These are phyloP conservation scores for Taphrorychus bicolor DNA, from an alignment of 2,888 invertebrate genomes.

Conservation along the genomic window DNA sequence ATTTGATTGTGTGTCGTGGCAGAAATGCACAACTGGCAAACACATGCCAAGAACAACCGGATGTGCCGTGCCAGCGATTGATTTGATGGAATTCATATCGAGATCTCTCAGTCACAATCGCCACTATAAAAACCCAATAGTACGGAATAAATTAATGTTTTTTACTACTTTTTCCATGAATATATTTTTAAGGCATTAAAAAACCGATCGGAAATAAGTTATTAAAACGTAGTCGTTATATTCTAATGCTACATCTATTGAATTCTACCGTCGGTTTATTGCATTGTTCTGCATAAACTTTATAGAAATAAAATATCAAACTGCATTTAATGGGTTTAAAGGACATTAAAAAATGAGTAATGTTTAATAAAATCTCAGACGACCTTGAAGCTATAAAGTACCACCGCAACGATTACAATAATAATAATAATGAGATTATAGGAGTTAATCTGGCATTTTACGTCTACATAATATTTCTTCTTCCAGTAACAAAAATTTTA, in stretches of 20 bases:
- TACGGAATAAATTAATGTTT: no score
- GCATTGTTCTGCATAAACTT: not conserved
- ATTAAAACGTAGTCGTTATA: not conserved
- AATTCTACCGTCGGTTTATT: conserved; percentile 6
- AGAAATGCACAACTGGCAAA: conserved; percentile 54
- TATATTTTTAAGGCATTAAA: no score
- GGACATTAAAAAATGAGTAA: conserved; percentile 3
- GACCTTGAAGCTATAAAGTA: conserved; percentile 3
- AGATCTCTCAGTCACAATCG: no score
- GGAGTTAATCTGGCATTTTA: conserved; percentile 15
- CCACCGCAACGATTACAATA: no score
- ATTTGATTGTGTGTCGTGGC: conserved; percentile 43
- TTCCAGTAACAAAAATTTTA: not conserved
- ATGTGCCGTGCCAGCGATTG: conserved; percentile 56
- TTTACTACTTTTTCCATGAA: no score
- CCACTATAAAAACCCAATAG: no score
- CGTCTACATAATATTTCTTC: not conserved
- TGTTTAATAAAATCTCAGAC: not conserved
- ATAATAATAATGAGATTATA: conserved; percentile 22
- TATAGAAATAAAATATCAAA: not conserved
- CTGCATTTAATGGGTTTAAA: not conserved
- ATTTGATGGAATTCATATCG: conserved; percentile 56
- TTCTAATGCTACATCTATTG: not conserved
- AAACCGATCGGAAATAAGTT: not conserved
- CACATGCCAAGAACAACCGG: conserved; percentile 56